Evolutionary conservation across 2,888 invertebrate species (phyloP).

Genomic region (Pyrrhosoma nymphula): DNA sequence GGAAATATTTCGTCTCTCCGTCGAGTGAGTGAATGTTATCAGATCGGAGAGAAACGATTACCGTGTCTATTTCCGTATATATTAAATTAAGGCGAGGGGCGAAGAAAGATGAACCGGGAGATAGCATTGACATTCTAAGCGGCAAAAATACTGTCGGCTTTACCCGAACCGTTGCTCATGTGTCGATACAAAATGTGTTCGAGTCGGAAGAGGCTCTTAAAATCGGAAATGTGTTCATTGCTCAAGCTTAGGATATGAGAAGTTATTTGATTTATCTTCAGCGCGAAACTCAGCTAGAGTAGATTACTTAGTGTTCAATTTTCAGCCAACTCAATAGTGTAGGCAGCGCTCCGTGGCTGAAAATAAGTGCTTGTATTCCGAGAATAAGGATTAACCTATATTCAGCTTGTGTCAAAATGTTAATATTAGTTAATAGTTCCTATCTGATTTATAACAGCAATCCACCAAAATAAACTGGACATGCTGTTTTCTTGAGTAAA

Average conservation of each 20-base stretch:
- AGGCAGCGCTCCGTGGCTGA: no score
- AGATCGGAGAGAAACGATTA: not conserved
- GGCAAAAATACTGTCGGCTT: not conserved
- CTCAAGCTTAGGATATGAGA: not conserved
- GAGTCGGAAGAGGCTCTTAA: not conserved
- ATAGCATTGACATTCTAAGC: slow-evolving; percentile 31
- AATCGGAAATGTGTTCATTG: not conserved
- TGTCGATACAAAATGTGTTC: slow-evolving; percentile 8
- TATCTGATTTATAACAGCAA: no score
- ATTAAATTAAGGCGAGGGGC: not conserved
- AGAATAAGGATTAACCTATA: no score
- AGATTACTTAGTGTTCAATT: not conserved
- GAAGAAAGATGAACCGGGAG: not conserved
- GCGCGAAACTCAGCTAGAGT: not conserved
- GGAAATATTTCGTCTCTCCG: not conserved
- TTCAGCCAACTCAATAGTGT: not conserved
- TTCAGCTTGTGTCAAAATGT: no score
- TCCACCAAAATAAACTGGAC: no score
- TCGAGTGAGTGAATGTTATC: slow-evolving; percentile 10
- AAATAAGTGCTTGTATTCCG: no score
- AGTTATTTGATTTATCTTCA: not conserved
- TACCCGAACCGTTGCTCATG: not conserved
- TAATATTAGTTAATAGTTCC: no score
- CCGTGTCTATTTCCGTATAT: slow-evolving; percentile 1
- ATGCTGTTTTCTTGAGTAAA: no score